Evolutionary conservation across 2,113 vertebrate genomes (phyloP), one percentile per base, ranked within the genome.

Genomic region (Rhinoptilus africanus): DNA sequence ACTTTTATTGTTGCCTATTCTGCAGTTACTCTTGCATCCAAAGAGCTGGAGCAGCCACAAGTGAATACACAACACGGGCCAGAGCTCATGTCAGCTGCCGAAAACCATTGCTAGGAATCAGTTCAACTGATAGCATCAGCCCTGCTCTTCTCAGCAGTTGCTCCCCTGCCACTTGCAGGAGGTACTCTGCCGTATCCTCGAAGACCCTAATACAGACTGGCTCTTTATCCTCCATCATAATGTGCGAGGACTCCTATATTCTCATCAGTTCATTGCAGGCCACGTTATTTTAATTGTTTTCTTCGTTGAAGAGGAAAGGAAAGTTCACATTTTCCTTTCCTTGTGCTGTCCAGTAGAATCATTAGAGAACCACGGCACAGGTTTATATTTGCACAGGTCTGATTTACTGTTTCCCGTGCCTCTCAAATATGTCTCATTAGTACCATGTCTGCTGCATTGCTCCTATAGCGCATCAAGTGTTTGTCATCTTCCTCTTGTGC

Each of bases 401-500:
- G 54, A 16, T 51, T 72, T 64, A n/a, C 8, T 84, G 5, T 64
- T 94, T 75, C 9, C 16, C 1, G 0, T 50, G 4, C 34, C 21
- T 76, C 34, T 93, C 59, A 72, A n/a, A 4, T 21, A 26, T 41
- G 34, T 76, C 28, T 56, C 28, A 32, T 20, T 14, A 37, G 8
- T 12, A 34, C 26, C 11, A 12, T 4, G 7, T 45, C 50, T 47
- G 34, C 26, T 47, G 47, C 12, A 23, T 22, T 69, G 47, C 12
- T 80, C 35, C 35, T 56, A 21, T 17, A 60, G 32, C 5, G 4
- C 19, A n/a, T n/a, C 19, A 13, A 0, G 0, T 1, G 0, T 22
- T 5, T 45, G 14, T 45, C 32, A 41, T 64, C 28, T 18, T 88
- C 32, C 9, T 82, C n/a, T 53, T 88, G 68, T 82, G 26, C 47